Evolutionary conservation across 2,888 invertebrate genomes (phyloP).

Genomic region (Dorcus hopei): DNA sequence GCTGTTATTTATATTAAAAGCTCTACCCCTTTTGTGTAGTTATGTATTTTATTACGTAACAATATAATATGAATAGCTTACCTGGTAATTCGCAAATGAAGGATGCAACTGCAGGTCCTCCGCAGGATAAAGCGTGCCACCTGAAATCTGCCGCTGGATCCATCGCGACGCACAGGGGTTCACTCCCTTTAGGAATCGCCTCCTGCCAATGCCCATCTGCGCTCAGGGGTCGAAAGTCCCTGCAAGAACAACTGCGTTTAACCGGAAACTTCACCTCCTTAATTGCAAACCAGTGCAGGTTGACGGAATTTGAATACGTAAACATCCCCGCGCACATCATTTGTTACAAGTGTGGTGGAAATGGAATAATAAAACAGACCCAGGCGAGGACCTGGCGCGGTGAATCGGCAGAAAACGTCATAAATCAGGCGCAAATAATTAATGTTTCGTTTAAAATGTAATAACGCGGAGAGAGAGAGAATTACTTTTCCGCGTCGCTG

Average conservation of each 20-base stretch:
- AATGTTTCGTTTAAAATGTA: too few species aligned
- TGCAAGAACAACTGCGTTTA: constrained; percentile 30
- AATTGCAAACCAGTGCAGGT: too few species aligned
- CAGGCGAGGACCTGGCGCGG: too few species aligned
- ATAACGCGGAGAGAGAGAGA: too few species aligned
- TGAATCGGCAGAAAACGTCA: not conserved
- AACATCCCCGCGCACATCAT: not conserved
- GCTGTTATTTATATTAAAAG: too few species aligned
- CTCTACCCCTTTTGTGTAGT: too few species aligned
- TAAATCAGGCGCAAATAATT: too few species aligned
- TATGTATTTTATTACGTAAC: too few species aligned
- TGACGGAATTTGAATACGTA: too few species aligned
- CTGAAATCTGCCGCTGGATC: constrained; percentile 75
- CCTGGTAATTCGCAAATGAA: constrained; percentile 79
- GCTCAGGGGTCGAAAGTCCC: constrained; percentile 60
- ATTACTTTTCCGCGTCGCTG: too few species aligned
- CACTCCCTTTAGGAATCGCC: constrained; percentile 56
- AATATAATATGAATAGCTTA: constrained; percentile 39
- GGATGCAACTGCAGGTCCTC: constrained; percentile 73
- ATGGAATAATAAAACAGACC: too few species aligned
- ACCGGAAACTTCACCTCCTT: too few species aligned
- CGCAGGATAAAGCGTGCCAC: constrained; percentile 73
- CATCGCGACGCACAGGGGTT: constrained; percentile 69
- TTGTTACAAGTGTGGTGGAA: not conserved
- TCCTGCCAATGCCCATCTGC: constrained; percentile 74